Conservation (phyloP, 2,113 vertebrate genomes). For the Chauna torquata region DNA sequence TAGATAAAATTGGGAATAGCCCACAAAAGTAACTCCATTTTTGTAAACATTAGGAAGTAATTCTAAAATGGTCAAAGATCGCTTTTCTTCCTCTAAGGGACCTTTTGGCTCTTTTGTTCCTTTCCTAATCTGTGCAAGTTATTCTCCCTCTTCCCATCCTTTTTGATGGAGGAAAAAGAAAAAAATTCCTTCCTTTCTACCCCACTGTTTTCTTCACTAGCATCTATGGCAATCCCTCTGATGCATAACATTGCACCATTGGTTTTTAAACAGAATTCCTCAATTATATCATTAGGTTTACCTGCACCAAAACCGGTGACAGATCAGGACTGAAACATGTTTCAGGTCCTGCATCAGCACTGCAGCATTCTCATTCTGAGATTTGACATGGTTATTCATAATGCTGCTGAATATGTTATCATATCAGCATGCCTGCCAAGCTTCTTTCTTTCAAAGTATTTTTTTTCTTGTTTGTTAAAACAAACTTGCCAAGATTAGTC, state of each 20-base stretch:
- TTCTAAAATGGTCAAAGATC: not conserved
- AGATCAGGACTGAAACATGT: not conserved
- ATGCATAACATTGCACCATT: not conserved
- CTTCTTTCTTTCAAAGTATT: not conserved
- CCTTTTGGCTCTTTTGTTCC: not conserved
- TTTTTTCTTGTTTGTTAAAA: not conserved
- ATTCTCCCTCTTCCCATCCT: not conserved
- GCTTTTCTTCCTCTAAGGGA: not conserved
- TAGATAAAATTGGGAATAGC: not conserved
- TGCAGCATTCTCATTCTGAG: not conserved
- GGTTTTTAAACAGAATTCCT: not conserved
- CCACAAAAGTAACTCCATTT: not conserved
- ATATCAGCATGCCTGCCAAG: not conserved
- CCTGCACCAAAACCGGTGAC: not conserved
- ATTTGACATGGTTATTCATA: not conserved
- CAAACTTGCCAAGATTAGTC: not conserved
- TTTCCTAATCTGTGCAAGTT: not conserved
- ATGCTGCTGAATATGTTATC: not conserved
- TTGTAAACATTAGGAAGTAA: not conserved
- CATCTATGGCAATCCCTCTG: not conserved
- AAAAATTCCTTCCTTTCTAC: not conserved
- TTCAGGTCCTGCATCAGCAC: not conserved
- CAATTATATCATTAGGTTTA: not conserved
- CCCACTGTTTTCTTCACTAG: not conserved
- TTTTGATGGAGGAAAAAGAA: not conserved